Evolutionary conservation across 2,888 invertebrate species (phyloP).

Genomic region (Philereme vetulata): DNA sequence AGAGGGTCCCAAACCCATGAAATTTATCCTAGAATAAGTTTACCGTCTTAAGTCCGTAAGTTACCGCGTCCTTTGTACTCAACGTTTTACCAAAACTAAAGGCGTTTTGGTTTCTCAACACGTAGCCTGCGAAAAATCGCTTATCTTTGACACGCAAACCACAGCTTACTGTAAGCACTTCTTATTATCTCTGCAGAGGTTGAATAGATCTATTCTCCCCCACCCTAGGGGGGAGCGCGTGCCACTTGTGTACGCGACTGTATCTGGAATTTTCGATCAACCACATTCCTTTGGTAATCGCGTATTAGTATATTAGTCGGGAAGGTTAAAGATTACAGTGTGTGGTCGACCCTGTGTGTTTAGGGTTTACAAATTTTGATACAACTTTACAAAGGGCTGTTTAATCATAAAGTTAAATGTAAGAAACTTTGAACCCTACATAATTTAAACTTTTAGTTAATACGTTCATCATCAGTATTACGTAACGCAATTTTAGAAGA

Average conservation of each 20-base stretch:
- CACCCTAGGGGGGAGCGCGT: constrained; percentile 28
- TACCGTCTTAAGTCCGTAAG: too few relatives aligned
- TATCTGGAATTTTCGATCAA: constrained; percentile 62
- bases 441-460: too few relatives aligned
- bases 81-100: too few relatives aligned
- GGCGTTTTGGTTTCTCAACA: too few relatives aligned
- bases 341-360: constrained; percentile 14
- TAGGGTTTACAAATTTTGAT: constrained; percentile 4
- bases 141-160: neutral
- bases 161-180: neutral
- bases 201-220: constrained; percentile 11
- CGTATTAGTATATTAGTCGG: constrained; percentile 32
- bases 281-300: constrained; percentile 45
- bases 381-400: constrained; percentile 15
- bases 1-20: too few relatives aligned
- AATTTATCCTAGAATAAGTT: too few relatives aligned
- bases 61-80: too few relatives aligned
- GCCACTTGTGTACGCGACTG: constrained; percentile 54
- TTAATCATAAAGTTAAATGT: constrained; percentile 13
- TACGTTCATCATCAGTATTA: too few relatives aligned
- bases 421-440: neutral
- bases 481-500: too few relatives aligned
- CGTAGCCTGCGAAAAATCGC: neutral
- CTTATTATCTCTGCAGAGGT: neutral
- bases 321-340: constrained; percentile 19